Conservation (phyloP, 2,113 vertebrate species). For the Coracopsis vasa region DNA sequence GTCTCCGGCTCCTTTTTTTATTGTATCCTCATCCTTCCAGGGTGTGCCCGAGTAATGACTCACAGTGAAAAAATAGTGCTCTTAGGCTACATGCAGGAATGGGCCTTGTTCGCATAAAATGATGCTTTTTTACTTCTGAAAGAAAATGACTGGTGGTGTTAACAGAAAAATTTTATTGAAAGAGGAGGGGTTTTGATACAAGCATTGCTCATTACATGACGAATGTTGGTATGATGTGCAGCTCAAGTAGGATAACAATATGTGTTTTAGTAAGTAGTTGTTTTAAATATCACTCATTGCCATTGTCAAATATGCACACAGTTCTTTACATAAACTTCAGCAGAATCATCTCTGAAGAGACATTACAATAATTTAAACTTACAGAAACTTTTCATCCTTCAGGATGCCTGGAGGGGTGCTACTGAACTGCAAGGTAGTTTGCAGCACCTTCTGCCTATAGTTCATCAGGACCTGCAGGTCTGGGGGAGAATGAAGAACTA, state of each 20-base stretch:
- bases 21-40: background rate
- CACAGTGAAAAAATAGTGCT: slow-evolving; percentile 17
- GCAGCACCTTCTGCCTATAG: background rate
- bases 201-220: background rate
- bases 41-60: slow-evolving; percentile 48
- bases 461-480: background rate
- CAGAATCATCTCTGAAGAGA: background rate
- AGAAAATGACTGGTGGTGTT: background rate
- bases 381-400: background rate
- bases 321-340: background rate
- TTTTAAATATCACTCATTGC: background rate
- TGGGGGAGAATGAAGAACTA: background rate
- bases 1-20: background rate
- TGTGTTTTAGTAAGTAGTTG: background rate
- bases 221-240: fast-evolving
- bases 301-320: background rate
- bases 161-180: background rate
- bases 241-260: background rate
- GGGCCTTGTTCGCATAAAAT: background rate
- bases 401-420: background rate
- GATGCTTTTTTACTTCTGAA: background rate
- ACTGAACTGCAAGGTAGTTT: background rate
- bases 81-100: background rate
- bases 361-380: background rate
- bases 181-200: background rate